Base-by-base conservation (phyloP, 2,113 vertebrate genomes). In the Eudyptes chrysolophus region DNA sequence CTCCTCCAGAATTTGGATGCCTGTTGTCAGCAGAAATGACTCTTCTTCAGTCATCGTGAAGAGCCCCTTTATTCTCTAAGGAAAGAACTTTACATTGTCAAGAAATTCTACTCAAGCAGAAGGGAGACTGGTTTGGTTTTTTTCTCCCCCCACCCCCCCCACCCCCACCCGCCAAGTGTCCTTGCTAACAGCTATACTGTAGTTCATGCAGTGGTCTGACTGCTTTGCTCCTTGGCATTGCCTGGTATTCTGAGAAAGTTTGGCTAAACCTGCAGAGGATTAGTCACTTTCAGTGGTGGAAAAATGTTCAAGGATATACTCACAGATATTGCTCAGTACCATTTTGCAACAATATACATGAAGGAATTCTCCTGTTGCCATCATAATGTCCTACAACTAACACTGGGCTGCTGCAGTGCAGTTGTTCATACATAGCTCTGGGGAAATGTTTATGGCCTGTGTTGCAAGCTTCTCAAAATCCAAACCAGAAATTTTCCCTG, bases 391-490 rank as follows among this genome's bases (percentile, higher is more conserved):
- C 70, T 89, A 66, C 40, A 87, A 89, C 27, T 51, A 51, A 64
- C 61, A 87, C 32, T 18, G 58, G 46, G 25, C 61, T 91, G 61
- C 77, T 85, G 54, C 51, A 87, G 36, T 61, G 49, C 16, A 70
- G 76, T 87, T 93, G 40, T 64, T 89, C 74, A 36, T 69, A n/a
- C 57, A 65, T 81, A 94, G 84, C 77, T 94, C 84, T 92, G 62
- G 74, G 93, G 89, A 91, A 93, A 93, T 81, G 90, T 92, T 96
- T 97, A 95, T 79, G 66, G 92, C 70, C 65, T 93, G 30, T 96
- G 85, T 95, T 83, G 91, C 96, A 97, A 97, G 68, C 51, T 85
- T 77, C 82, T 85, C 84, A 96, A 95, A 97, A 97, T 86, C 78
- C 70, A 91, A 95, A 94, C 87, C 89, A 97, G 89, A 71, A 93